These are phyloP conservation scores for Phalacrocorax carbo DNA, from an alignment of 2,113 vertebrate species.

Conservation along the genomic window DNA sequence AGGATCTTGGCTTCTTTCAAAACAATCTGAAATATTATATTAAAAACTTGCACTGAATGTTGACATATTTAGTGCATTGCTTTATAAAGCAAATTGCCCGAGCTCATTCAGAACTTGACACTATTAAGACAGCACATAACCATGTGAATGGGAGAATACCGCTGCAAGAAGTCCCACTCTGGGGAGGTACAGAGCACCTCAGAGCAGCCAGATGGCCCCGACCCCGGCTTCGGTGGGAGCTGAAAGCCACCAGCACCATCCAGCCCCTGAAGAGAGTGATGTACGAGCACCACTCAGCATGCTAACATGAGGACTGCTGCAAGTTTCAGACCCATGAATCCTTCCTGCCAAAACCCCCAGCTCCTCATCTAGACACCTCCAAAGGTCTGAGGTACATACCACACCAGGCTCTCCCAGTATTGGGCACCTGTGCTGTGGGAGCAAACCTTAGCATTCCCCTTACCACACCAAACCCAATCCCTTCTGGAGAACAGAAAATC, in stretches of 20 bases:
- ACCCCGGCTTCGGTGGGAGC: neutral
- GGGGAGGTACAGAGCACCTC: neutral
- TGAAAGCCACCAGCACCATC: neutral
- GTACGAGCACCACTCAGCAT: neutral
- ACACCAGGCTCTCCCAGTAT: neutral
- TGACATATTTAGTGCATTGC: slow-evolving; percentile 47
- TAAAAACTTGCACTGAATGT: slow-evolving; percentile 40
- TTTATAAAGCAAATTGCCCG: slow-evolving; percentile 40
- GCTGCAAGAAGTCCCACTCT: neutral
- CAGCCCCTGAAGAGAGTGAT: neutral
- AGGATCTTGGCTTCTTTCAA: slow-evolving; percentile 61
- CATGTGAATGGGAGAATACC: neutral
- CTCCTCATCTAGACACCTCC: neutral
- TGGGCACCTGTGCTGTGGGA: neutral
- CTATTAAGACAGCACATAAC: neutral
- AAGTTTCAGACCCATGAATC: neutral
- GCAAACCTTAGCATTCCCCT: neutral
- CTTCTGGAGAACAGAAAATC: neutral
- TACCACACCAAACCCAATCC: neutral
- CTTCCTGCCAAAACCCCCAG: neutral
- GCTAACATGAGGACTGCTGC: neutral
- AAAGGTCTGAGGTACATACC: neutral
- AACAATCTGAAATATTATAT: slow-evolving; percentile 58
- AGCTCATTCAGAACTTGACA: slow-evolving; percentile 47
- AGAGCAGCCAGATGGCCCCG: neutral